phyloP scores from a whole-genome alignment of 2,113 vertebrate species.

The Pelusios castaneus region DNA sequence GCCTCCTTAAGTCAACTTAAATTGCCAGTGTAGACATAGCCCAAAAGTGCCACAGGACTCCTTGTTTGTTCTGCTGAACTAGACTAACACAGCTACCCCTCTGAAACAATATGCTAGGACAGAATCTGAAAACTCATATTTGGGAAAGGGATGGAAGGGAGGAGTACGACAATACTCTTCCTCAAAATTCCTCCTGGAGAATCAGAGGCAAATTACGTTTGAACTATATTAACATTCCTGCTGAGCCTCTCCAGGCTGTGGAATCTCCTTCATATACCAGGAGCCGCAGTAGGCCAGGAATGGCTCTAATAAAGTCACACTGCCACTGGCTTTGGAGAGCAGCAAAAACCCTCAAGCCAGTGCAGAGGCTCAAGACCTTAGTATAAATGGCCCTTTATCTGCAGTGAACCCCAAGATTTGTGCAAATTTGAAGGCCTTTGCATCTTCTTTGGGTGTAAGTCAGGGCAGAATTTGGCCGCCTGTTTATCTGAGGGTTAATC shows the following conservation, averaged over 20 bases:
- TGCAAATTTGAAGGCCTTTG: not conserved
- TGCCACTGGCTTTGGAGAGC: not conserved
- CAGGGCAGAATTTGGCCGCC: not conserved
- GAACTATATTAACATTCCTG: conserved; percentile 27
- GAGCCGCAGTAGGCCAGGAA: not conserved
- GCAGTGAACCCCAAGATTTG: not conserved
- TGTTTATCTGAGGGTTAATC: fast-evolving
- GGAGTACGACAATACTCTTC: conserved; percentile 24
- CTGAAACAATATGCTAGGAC: not conserved
- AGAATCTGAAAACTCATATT: not conserved
- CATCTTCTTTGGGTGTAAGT: not conserved
- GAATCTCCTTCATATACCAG: fast-evolving
- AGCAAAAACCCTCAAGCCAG: not conserved
- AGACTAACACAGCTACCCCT: too few relatives aligned
- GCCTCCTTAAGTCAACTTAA: too few relatives aligned
- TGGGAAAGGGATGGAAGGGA: conserved; percentile 33
- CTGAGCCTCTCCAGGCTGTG: not conserved
- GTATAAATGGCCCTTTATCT: not conserved
- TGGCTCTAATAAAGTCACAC: not conserved
- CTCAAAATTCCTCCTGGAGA: not conserved
- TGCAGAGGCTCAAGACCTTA: not conserved
- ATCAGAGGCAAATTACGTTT: not conserved
- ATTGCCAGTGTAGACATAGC: too few relatives aligned
- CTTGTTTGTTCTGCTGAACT: too few relatives aligned
- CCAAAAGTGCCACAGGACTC: too few relatives aligned